Percentiles rank a stretch among this genome's conserved stretches.
phyloP scores from a whole-genome alignment of 2,797 vertebrate genomes.

The Luscinia megarhynchos region DNA sequence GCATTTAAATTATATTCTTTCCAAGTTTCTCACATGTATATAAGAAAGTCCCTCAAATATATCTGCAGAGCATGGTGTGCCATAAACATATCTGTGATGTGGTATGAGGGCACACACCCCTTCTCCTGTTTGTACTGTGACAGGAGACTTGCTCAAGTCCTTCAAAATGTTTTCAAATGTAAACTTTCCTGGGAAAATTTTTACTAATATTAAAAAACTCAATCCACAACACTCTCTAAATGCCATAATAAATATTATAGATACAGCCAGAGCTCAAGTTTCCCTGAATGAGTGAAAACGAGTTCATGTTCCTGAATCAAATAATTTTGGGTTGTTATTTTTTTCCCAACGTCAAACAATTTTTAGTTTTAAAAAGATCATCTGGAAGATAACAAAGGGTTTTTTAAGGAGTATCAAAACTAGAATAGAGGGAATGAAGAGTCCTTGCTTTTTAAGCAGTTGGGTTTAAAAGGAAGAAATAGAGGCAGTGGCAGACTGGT shows the following conservation, averaged over 20 bases:
- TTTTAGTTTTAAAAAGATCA: not conserved
- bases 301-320: not conserved
- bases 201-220: not conserved
- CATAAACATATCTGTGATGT: not conserved
- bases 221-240: accelerated
- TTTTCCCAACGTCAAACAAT: not conserved
- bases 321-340: accelerated
- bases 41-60: not conserved
- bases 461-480: not conserved
- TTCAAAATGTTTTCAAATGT: not conserved
- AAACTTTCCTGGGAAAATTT: not conserved
- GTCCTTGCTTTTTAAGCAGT: not conserved
- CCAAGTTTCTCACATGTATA: not conserved
- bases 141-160: not conserved
- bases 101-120: accelerated
- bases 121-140: accelerated
- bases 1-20: not conserved
- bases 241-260: not conserved
- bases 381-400: not conserved
- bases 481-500: not conserved
- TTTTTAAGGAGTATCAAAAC: not conserved
- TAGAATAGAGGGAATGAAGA: not conserved
- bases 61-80: accelerated
- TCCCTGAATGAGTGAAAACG: too few relatives aligned
- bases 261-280: not conserved